Percentiles rank a stretch among this genome's conserved stretches.
These are phyloP conservation scores for Phylloscopus whistleri DNA, from an alignment of 2,113 vertebrate genomes.

Conservation along the genomic window DNA sequence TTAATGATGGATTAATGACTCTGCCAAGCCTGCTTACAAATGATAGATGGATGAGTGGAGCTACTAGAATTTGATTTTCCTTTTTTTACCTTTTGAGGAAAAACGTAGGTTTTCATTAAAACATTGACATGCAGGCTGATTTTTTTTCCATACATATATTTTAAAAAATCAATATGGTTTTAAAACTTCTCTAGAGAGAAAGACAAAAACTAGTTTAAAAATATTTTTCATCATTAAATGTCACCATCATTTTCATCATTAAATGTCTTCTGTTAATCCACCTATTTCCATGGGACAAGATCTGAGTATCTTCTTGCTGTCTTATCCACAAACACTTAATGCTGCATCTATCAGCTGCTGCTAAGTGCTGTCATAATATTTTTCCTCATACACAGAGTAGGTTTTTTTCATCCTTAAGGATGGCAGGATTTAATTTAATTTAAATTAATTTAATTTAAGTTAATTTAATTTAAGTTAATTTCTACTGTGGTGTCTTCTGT, in stretches of 20 bases:
- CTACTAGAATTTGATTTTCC: not conserved
- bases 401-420: not conserved
- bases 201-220: not conserved
- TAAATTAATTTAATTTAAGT: not conserved
- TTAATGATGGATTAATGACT: not conserved
- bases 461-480: not conserved
- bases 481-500: not conserved
- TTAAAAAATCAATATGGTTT: not conserved
- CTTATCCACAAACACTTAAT: not conserved
- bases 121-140: not conserved
- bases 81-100: not conserved
- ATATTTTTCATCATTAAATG: not conserved
- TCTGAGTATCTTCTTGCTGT: not conserved
- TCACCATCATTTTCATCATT: not conserved
- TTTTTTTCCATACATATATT: not conserved
- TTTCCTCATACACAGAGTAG: not conserved
- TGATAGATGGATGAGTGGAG: not conserved
- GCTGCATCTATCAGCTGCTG: not conserved
- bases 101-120: not conserved
- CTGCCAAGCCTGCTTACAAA: not conserved
- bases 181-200: not conserved
- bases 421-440: not conserved
- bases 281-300: not conserved
- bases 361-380: not conserved
- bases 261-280: not conserved